Base-by-base conservation (phyloP, 1,140 invertebrate genomes). In the Mesaphorura yosii region DNA sequence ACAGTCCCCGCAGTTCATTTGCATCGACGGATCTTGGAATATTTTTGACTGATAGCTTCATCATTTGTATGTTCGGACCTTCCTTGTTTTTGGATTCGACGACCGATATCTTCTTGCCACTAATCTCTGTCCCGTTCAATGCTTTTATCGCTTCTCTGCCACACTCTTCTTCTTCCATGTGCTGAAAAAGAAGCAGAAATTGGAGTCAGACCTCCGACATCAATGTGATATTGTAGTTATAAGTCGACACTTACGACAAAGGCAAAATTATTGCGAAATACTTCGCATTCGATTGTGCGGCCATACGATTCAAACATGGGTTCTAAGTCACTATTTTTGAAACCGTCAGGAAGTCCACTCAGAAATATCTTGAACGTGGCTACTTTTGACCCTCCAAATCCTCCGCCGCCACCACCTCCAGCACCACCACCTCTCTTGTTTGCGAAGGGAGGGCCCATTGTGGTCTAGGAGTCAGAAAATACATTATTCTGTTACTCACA, bases 201-300 rank as follows among this genome's bases (percentile, higher is more conserved):
- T 23, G 29, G 15, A 55, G 15, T 40, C n/a, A 49, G 10, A 20
- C 17, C 22, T 27, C 28, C 22, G 15, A 46, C 38, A 40, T 46
- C 20, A 15, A 4, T 19, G 15, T 23, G 4, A 53, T 23, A 27
- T 40, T 28, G 25, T 46, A 27, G 28, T 14, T 28, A 28, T 17
- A 45, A 44, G 4, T 17, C 40, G 6, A 20, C 12, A 14, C 54
- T 70, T 66, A 75, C 73, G 46, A 76, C 73, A 69, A 77, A 76
- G 23, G 71, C 75, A 69, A 72, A 76, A 55, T 75, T 75, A 57
- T 69, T 72, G 28, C 39, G 45, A 15, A 76, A 66, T 42, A 75
- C 70, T 59, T 75, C 74, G 58, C 75, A 75, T 62, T 76, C 75
- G 10, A 71, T 65, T 29, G 76, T 72, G 59, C 66, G 66, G 12